Evolutionary conservation across 2,888 invertebrate species (phyloP).

Genomic region (Gryllus longicercus): DNA sequence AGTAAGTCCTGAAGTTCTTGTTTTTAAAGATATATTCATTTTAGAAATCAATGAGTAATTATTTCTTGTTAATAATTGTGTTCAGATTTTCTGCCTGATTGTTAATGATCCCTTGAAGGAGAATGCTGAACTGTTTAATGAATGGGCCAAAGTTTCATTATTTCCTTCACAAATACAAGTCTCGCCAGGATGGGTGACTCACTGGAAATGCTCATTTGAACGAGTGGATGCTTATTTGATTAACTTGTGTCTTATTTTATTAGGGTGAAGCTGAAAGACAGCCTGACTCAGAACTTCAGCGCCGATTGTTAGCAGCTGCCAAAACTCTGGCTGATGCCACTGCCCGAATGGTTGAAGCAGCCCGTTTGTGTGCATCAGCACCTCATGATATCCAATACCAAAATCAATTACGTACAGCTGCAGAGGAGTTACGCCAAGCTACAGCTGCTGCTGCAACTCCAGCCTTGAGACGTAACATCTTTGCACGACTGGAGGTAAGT

Average conservation of each 20-base stretch:
- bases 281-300: constrained; percentile 83
- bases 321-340: constrained; percentile 95
- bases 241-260: neutral
- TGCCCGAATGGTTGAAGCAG: constrained; percentile 94
- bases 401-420: constrained; percentile 79
- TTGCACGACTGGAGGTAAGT: constrained; percentile 57
- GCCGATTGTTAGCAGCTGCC: constrained; percentile 87
- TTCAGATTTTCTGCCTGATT: neutral
- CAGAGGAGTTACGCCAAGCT: constrained; percentile 88
- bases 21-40: too few relatives aligned
- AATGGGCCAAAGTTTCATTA: neutral
- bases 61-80: neutral
- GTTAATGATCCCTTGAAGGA: neutral
- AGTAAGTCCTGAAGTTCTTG: constrained; percentile 45
- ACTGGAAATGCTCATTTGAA: too few relatives aligned
- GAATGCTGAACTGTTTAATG: neutral
- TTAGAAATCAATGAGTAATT: neutral
- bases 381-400: constrained; percentile 80
- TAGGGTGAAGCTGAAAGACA: constrained; percentile 82
- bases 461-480: constrained; percentile 68
- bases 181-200: too few relatives aligned
- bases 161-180: too few relatives aligned
- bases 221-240: too few relatives aligned
- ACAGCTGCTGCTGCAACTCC: constrained; percentile 83
- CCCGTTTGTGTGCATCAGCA: constrained; percentile 83